A percentile compares a stretch with the other conserved stretches of the same genome.
Evolutionary conservation across 2,113 vertebrate genomes (phyloP).

Genomic region (Leucosticte australis): DNA sequence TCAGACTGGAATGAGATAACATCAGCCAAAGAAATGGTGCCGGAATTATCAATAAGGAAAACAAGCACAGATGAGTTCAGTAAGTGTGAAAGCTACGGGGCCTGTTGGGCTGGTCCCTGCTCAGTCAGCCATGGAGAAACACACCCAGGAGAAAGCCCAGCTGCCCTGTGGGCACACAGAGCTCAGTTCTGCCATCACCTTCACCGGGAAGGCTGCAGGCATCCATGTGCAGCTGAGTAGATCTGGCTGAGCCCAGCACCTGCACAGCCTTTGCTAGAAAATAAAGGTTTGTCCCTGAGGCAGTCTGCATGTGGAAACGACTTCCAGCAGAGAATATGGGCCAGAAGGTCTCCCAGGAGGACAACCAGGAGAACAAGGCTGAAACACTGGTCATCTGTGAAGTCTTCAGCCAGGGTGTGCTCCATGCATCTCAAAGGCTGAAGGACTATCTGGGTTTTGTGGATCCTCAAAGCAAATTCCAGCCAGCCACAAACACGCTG

Average conservation of each 20-base stretch:
- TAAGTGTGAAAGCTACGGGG: neutral
- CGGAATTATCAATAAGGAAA: neutral
- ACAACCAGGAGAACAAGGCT: neutral
- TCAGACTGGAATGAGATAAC: neutral
- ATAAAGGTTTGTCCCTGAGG: neutral
- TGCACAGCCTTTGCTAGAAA: neutral
- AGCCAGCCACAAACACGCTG: neutral
- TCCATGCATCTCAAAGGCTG: conserved; percentile 49
- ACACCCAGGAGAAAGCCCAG: neutral
- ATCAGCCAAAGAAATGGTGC: neutral
- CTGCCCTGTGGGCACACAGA: neutral
- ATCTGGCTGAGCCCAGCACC: neutral
- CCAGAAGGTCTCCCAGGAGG: conserved; percentile 33
- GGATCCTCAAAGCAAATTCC: conserved; percentile 60
- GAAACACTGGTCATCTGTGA: conserved; percentile 31
- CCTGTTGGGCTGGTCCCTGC: neutral
- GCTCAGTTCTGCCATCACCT: neutral
- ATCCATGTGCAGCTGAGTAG: neutral
- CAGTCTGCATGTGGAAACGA: neutral
- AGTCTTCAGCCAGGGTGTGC: conserved; percentile 49
- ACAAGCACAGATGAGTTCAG: neutral
- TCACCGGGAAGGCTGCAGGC: neutral
- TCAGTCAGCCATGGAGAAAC: neutral
- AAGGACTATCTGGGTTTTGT: conserved; percentile 67
- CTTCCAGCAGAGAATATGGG: conserved; percentile 23